Evolutionary conservation across 2,797 vertebrate species (phyloP), one percentile per base, ranked within the genome.

Genomic region (Spea hammondii): DNA sequence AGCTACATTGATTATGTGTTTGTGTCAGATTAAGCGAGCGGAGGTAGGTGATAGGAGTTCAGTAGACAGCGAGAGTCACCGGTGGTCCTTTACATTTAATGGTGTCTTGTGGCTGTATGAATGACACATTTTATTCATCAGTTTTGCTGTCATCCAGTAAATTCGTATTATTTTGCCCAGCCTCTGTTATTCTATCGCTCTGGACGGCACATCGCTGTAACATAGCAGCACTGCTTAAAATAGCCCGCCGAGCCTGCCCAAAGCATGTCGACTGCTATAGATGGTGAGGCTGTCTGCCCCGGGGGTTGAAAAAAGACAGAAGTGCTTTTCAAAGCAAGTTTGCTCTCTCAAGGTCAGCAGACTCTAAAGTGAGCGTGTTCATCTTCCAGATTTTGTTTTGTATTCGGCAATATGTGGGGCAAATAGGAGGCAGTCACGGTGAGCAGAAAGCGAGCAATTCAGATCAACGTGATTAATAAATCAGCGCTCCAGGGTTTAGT

Each of bases 231-330:
- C 91, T 86, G 88, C 95, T 95, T 95, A 96, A 97, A 99, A 98
- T 98, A 98, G 95, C 88, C 87, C 84, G 87, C 80, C 86, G 55
- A 70, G 91, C 90, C 90, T 77, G 84, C 91, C 95, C 94, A 95
- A 91, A 88, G 88, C 89, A 84, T 88, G 90, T 91, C 90, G 93
- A 96, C 94, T 96, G 94, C 97, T 98, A 97, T 98, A 98, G 97
- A 99, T 98, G 97, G 96, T 93, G 94, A 96, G 92, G 94, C 93
- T 89, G 90, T 90, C 93, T 92, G 70, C 87, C 92, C 91, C 92
- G 87, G 88, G 92, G 85, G 86, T 88, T 94, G 94, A 96, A 94
- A 93, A 89, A 94, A 94, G 93, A 93, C 93, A 92, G 94, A 91
- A 94, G 93, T 93, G 94, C 95, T 92, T 91, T 91, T 88, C 92